These are phyloP conservation scores for Ricordea florida DNA, from an alignment of 92 coral and sea anemone genomes.

Conservation along the genomic window DNA sequence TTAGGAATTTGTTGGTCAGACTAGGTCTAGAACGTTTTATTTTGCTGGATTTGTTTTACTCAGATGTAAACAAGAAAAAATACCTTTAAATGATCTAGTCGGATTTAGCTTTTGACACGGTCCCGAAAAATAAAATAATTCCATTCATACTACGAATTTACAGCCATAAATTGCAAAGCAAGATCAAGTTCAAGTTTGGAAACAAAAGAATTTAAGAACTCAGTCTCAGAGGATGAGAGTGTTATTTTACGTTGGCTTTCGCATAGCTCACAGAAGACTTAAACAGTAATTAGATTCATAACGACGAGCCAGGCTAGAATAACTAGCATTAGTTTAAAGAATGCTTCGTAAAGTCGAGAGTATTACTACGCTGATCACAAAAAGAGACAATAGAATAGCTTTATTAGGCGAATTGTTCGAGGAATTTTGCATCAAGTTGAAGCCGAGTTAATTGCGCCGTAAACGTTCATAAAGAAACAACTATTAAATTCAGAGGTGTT, in stretches of 20 bases:
- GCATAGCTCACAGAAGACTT: not conserved
- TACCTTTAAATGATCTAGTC: too few species aligned
- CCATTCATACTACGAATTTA: not conserved
- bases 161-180: too few species aligned
- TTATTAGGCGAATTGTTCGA: conserved; percentile 47
- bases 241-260: too few species aligned
- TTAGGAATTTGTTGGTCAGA: too few species aligned
- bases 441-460: conserved; percentile 21
- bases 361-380: conserved; percentile 22
- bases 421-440: conserved; percentile 45
- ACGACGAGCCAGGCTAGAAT: not conserved
- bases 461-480: conserved; percentile 27
- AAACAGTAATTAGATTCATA: not conserved
- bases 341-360: conserved; percentile 58
- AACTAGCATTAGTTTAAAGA: not conserved
- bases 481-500: conserved; percentile 36
- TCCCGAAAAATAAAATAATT: not conserved
- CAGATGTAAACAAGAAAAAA: too few species aligned
- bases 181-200: too few species aligned
- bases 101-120: too few species aligned
- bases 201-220: too few species aligned
- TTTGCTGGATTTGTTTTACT: too few species aligned
- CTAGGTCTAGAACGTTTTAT: too few species aligned
- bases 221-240: not conserved
- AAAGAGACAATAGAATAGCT: conserved; percentile 32